Evolutionary conservation across 1,140 invertebrate species (phyloP).

Genomic region (Aricia agestis): DNA sequence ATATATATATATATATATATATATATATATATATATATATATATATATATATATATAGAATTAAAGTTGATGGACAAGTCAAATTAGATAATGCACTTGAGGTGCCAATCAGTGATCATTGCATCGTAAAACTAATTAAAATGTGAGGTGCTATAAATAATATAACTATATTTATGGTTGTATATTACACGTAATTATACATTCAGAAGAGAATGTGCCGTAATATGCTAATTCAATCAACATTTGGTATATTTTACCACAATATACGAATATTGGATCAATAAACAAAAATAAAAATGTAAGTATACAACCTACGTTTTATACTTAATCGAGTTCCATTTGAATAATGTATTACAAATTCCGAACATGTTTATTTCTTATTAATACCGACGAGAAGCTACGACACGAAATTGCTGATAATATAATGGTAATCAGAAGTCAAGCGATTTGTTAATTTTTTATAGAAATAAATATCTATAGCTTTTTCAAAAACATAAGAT

Average conservation of each 20-base stretch:
- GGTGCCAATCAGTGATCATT: background rate
- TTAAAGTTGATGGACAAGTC: background rate
- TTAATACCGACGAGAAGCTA: background rate
- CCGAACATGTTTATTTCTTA: background rate
- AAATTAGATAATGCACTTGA: background rate
- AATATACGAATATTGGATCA: background rate
- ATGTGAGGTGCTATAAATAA: background rate
- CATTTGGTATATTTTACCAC: background rate
- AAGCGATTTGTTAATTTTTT: no score
- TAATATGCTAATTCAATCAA: background rate
- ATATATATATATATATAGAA: no score
- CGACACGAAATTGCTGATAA: background rate
- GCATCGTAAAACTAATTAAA: background rate
- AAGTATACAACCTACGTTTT: no score
- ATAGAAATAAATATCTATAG: no score
- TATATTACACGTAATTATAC: background rate
- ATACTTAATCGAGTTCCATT: background rate
- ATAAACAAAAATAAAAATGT: background rate
- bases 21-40: no score
- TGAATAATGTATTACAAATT: no score
- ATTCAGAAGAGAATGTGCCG: background rate
- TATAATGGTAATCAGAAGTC: no score
- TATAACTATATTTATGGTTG: background rate
- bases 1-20: no score
- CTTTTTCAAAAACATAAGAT: background rate